Evolutionary conservation across 2,888 invertebrate species (phyloP).

Genomic region (Dryadula phaetusa): DNA sequence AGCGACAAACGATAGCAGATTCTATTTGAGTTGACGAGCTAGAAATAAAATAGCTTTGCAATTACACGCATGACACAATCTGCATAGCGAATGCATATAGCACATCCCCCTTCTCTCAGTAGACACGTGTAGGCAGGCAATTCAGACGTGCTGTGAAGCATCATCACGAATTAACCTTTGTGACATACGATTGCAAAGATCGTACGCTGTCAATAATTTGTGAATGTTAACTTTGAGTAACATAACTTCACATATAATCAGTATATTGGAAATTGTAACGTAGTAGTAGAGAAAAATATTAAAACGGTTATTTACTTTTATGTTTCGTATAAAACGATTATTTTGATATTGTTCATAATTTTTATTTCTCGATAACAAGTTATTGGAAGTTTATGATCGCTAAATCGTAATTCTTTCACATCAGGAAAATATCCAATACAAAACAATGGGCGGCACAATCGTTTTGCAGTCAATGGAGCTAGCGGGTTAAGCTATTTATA

Average conservation of each 20-base stretch:
- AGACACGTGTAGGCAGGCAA: slow-evolving; percentile 20
- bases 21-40: slow-evolving; percentile 11
- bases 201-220: slow-evolving; percentile 8
- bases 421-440: slow-evolving; percentile 28
- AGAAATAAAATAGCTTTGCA: slow-evolving; percentile 19
- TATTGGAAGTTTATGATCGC: not conserved
- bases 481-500: slow-evolving; percentile 47
- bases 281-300: not conserved
- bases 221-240: not conserved
- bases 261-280: not conserved
- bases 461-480: slow-evolving; percentile 42
- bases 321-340: not conserved
- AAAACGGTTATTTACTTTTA: not conserved
- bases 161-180: slow-evolving; percentile 26
- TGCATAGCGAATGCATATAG: slow-evolving; percentile 1
- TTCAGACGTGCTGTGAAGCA: slow-evolving; percentile 16
- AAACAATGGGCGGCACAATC: slow-evolving; percentile 40
- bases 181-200: slow-evolving; percentile 1
- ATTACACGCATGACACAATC: slow-evolving; percentile 23
- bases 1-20: not conserved
- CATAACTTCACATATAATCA: not conserved
- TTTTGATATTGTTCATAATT: not conserved
- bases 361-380: not conserved
- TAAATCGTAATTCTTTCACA: not conserved
- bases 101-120: slow-evolving; percentile 11